A percentile compares a stretch with the other conserved stretches of the same genome.
Conservation (phyloP, 1,140 invertebrate genomes). For the Calosoma granatense region DNA sequence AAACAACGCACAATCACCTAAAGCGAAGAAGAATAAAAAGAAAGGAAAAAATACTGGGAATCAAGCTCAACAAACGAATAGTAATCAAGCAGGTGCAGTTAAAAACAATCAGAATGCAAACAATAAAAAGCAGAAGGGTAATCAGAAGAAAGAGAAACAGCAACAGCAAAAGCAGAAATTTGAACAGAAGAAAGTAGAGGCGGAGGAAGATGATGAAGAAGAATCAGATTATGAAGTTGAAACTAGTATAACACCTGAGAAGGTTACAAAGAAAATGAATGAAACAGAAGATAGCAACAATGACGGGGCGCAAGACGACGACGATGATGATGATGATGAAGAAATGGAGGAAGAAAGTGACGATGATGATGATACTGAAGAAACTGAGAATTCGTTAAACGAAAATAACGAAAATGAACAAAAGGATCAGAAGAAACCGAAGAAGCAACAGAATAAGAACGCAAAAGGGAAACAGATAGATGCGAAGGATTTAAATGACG, state of each 20-base stretch:
- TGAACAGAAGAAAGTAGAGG: slow-evolving; percentile 21
- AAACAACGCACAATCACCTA: too few species aligned
- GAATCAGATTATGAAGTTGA: slow-evolving; percentile 15
- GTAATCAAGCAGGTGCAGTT: background rate
- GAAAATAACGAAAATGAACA: slow-evolving; percentile 18
- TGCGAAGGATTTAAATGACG: background rate
- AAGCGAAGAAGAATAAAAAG: background rate
- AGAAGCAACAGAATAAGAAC: slow-evolving; percentile 16
- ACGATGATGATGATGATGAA: slow-evolving; percentile 17
- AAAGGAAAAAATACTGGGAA: background rate
- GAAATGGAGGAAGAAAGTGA: slow-evolving; percentile 15
- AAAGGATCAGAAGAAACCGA: slow-evolving; percentile 15
- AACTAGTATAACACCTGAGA: slow-evolving; percentile 13
- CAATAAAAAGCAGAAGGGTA: background rate
- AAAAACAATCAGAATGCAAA: background rate
- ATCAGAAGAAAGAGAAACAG: background rate
- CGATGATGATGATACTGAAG: slow-evolving; percentile 16
- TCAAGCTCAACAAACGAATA: background rate
- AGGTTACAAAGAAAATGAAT: slow-evolving; percentile 14
- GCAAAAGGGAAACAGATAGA: slow-evolving; percentile 10
- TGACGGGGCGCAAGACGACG: slow-evolving; percentile 20
- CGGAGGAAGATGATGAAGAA: slow-evolving; percentile 14
- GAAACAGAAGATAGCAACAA: slow-evolving; percentile 21
- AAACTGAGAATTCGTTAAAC: slow-evolving; percentile 18
- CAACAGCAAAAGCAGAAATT: background rate